These are phyloP conservation scores for Acanthaster planci DNA, from an alignment of 35 echinoderm and acorn worm genomes.

Conservation along the genomic window DNA sequence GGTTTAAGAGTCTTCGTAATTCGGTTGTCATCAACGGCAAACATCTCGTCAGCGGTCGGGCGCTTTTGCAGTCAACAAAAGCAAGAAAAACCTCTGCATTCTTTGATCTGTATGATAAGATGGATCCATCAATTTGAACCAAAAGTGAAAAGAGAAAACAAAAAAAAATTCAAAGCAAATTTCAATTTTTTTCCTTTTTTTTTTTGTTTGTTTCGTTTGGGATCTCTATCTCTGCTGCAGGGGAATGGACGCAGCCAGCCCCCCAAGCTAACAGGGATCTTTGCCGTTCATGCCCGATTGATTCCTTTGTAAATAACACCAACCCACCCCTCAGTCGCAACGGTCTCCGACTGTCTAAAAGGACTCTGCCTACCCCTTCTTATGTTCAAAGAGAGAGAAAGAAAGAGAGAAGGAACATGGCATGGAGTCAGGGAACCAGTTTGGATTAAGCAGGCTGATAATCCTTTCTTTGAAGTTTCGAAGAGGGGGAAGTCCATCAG, in stretches of 20 bases:
- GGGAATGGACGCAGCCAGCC: background rate
- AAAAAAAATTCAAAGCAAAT: background rate
- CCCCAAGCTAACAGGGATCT: conserved; percentile 12
- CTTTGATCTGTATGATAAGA: conserved; percentile 13
- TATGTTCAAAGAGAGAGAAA: no score
- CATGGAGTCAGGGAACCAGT: no score
- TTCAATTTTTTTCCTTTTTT: background rate
- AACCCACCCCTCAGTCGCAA: no score
- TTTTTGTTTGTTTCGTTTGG: background rate
- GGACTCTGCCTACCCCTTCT: no score
- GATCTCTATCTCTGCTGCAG: conserved; percentile 14
- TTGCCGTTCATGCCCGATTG: conserved; percentile 14
- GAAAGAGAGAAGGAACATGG: no score
- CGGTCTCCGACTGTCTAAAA: no score
- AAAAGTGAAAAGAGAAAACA: background rate
- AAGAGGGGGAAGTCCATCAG: no score
- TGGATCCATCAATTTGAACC: background rate
- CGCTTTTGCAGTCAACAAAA: no score
- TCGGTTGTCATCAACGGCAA: no score
- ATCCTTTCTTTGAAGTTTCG: no score
- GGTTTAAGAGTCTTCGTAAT: background rate
- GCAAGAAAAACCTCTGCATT: background rate
- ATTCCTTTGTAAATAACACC: conserved; percentile 5
- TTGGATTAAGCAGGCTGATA: no score
- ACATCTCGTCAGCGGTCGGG: no score